These are phyloP conservation scores for Elephas maximus DNA, from an alignment of 2,113 vertebrate species.

Conservation along the genomic window DNA sequence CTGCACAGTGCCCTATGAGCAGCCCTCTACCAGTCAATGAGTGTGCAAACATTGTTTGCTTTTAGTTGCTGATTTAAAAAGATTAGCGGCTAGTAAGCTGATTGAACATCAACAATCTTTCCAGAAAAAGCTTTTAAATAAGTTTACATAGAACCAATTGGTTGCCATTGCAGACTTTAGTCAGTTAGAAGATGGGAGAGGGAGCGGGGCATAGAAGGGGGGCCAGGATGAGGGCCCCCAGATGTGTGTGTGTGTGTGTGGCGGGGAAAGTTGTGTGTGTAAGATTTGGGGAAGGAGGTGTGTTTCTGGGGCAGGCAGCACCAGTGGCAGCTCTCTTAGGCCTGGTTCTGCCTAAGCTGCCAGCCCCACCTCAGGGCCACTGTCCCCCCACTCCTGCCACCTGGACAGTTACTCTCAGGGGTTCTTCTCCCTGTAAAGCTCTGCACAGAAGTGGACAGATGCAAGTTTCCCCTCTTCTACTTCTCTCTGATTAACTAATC, in stretches of 20 bases:
- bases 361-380: not conserved
- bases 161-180: conserved; percentile 70
- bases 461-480: not conserved
- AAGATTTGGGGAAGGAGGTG: not conserved
- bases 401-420: not conserved
- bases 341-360: not conserved
- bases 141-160: conserved; percentile 80
- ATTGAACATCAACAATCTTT: conserved; percentile 78
- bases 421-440: not conserved
- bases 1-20: rapidly evolving
- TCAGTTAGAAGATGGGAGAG: conserved; percentile 28
- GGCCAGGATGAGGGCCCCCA: too few species aligned
- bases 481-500: not conserved
- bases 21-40: not conserved
- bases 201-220: not conserved
- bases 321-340: not conserved
- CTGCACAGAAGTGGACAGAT: not conserved
- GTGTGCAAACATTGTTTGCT: not conserved
- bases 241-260: not conserved
- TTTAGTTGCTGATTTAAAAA: conserved; percentile 45
- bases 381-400: too few species aligned
- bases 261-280: not conserved
- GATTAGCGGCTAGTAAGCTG: conserved; percentile 77
- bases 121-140: conserved; percentile 80
- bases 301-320: not conserved